Evolutionary conservation across 2,888 invertebrate species (phyloP).

Genomic region (Trisateles emortualis): DNA sequence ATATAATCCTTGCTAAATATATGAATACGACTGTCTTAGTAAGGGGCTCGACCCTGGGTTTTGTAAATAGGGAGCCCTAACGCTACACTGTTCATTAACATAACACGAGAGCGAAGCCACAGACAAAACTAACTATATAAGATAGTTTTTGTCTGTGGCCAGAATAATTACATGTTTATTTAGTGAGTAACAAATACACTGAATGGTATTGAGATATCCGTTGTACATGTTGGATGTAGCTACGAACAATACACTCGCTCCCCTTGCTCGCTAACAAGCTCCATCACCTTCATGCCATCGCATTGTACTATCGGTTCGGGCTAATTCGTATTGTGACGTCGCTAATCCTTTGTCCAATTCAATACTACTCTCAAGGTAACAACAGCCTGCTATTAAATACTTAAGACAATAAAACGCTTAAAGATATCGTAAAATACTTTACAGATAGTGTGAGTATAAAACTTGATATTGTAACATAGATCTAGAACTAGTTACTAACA

Average conservation of each 20-base stretch:
- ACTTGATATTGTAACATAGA: conserved; percentile 6
- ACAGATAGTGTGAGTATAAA: conserved; percentile 10
- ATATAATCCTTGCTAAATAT: too few relatives aligned
- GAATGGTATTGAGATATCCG: neutral
- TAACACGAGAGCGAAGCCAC: too few relatives aligned
- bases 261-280: conserved; percentile 47
- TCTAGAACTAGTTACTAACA: neutral
- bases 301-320: conserved; percentile 56
- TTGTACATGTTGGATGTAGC: conserved; percentile 8
- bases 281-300: conserved; percentile 59
- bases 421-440: conserved; percentile 22
- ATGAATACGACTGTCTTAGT: too few relatives aligned
- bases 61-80: too few relatives aligned
- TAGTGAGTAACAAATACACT: neutral
- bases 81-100: too few relatives aligned
- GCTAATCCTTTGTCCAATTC: conserved; percentile 61
- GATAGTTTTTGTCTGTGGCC: too few relatives aligned
- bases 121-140: too few relatives aligned
- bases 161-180: too few relatives aligned
- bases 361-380: conserved; percentile 57
- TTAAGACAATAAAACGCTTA: conserved; percentile 41
- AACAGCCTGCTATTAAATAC: conserved; percentile 37
- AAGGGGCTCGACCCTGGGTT: too few relatives aligned
- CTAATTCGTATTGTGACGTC: conserved; percentile 54
- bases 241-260: conserved; percentile 54